These are phyloP conservation scores for Dissostichus mawsoni DNA, from an alignment of 2,113 vertebrate species.

Conservation along the genomic window DNA sequence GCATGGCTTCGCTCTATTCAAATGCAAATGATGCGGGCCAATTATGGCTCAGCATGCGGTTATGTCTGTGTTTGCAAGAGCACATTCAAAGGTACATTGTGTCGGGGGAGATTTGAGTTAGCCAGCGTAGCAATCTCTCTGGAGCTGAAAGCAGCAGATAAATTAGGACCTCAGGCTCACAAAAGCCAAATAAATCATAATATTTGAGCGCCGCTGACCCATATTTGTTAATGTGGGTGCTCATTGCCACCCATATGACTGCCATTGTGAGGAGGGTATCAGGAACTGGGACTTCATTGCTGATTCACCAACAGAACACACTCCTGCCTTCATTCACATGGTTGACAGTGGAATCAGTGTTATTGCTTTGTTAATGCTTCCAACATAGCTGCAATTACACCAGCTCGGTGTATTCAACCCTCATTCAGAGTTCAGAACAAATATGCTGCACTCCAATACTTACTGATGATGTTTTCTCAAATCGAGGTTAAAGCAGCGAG, in stretches of 20 bases:
- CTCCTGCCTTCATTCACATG: constrained; percentile 33
- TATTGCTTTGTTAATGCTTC: constrained; percentile 56
- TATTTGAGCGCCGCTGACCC: constrained; percentile 63
- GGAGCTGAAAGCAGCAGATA: constrained; percentile 63
- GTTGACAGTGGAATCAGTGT: constrained; percentile 43
- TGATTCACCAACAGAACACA: constrained; percentile 41
- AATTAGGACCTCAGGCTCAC: constrained; percentile 67
- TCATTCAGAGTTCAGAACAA: neutral
- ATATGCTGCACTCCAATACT: too few species aligned
- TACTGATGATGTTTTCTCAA: too few species aligned
- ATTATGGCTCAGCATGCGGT: constrained; percentile 73
- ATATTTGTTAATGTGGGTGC: constrained; percentile 68
- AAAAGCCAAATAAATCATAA: constrained; percentile 72
- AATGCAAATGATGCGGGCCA: constrained; percentile 80
- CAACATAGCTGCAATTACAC: constrained; percentile 50
- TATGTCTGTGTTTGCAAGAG: constrained; percentile 74
- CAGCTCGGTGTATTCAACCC: neutral
- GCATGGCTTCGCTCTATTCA: constrained; percentile 71
- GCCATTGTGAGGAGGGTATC: constrained; percentile 49
- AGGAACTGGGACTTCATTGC: constrained; percentile 37
- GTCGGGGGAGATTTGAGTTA: constrained; percentile 60
- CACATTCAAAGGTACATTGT: constrained; percentile 73
- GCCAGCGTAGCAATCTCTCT: constrained; percentile 53
- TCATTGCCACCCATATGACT: constrained; percentile 53
- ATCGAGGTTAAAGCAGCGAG: too few species aligned